Percentiles rank a stretch among this genome's conserved stretches.
Evolutionary conservation across 2,888 invertebrate genomes (phyloP).

Genomic region (Drosophila neoperkinsi): DNA sequence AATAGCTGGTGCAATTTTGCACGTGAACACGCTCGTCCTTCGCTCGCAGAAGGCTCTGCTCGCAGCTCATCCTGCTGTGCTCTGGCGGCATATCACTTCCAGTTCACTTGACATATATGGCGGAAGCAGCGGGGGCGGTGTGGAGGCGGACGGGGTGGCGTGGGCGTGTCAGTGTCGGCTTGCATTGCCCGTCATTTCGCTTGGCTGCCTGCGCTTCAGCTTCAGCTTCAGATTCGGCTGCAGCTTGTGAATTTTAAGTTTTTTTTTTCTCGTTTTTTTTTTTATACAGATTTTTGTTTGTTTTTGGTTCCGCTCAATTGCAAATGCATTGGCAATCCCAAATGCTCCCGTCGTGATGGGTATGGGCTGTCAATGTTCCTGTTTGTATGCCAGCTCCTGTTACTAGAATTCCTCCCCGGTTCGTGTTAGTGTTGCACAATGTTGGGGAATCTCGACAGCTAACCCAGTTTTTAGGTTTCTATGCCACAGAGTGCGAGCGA

Average conservation of each 20-base stretch:
- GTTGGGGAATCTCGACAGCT: slow-evolving; percentile 63
- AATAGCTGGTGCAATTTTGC: slow-evolving; percentile 79
- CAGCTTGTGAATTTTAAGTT: slow-evolving; percentile 45
- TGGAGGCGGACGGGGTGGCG: slow-evolving; percentile 8
- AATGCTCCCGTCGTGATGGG: slow-evolving; percentile 42
- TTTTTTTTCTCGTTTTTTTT: slow-evolving; percentile 18
- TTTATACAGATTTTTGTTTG: slow-evolving; percentile 16
- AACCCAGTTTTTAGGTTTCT: slow-evolving; percentile 75
- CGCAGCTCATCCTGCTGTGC: slow-evolving; percentile 14
- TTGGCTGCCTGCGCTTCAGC: slow-evolving; percentile 51
- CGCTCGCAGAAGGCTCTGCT: slow-evolving; percentile 10
- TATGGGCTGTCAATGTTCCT: slow-evolving; percentile 40
- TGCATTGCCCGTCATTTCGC: slow-evolving; percentile 57
- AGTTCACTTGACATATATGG: slow-evolving; percentile 81
- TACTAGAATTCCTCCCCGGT: neutral
- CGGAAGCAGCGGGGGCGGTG: neutral
- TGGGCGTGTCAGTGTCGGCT: slow-evolving; percentile 35
- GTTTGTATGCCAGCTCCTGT: slow-evolving; percentile 1
- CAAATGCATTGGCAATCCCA: slow-evolving; percentile 71
- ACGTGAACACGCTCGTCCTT: slow-evolving; percentile 76
- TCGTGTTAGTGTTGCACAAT: slow-evolving; percentile 13
- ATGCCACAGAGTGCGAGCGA: slow-evolving; percentile 17
- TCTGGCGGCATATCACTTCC: slow-evolving; percentile 76
- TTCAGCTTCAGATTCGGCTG: slow-evolving; percentile 22
- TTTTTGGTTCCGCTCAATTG: slow-evolving; percentile 44